Percentiles rank a stretch among this genome's conserved stretches.
phyloP scores from a whole-genome alignment of 2,113 vertebrate genomes.

The Rana temporaria region DNA sequence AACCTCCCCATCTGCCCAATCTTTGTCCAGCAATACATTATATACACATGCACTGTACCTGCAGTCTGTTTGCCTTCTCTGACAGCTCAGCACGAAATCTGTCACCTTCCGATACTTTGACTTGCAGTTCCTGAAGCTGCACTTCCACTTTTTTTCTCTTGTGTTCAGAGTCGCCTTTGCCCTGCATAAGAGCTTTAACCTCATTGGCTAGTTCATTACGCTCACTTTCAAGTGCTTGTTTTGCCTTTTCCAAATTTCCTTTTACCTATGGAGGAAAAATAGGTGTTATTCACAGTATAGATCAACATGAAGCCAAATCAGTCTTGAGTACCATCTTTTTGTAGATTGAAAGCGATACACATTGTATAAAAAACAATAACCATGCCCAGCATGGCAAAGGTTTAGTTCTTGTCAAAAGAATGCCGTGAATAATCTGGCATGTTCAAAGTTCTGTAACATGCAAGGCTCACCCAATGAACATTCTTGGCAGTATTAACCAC shows the following conservation, averaged over 20 bases:
- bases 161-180: constrained; percentile 90
- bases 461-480: no score
- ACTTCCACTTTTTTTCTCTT: constrained; percentile 91
- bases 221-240: constrained; percentile 92
- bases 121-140: constrained; percentile 89
- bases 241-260: constrained; percentile 92
- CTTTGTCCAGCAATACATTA: no score
- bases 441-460: no score
- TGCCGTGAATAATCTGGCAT: no score
- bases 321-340: no score
- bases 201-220: constrained; percentile 90
- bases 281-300: not conserved
- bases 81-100: constrained; percentile 80
- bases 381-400: no score
- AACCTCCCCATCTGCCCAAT: no score
- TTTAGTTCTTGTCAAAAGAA: no score
- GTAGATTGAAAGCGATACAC: no score
- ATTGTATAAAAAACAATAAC: no score
- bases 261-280: constrained; percentile 79
- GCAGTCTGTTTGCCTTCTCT: constrained; percentile 85
- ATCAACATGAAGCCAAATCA: not conserved
- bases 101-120: constrained; percentile 88
- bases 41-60: constrained; percentile 73
- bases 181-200: constrained; percentile 87
- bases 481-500: no score